These are phyloP conservation scores for Drosophila tani DNA, from an alignment of 1,140 invertebrate genomes.

Conservation along the genomic window DNA sequence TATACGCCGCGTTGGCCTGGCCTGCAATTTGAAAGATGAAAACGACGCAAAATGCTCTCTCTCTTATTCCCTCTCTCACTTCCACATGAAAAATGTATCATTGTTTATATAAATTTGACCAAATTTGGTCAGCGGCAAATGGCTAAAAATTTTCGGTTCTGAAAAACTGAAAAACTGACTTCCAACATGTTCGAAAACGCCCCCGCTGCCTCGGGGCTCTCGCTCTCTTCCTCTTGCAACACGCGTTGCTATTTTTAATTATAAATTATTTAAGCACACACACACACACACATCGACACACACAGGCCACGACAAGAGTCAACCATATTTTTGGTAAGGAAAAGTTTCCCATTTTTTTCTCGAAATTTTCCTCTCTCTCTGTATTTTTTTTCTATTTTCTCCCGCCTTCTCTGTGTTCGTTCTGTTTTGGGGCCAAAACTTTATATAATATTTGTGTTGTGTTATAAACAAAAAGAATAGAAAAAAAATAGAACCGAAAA, in stretches of 20 bases:
- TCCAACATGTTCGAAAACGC: slow-evolving; percentile 49
- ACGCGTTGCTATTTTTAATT: slow-evolving; percentile 81
- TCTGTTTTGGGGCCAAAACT: slow-evolving; percentile 13
- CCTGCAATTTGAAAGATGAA: slow-evolving; percentile 44
- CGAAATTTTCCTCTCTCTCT: slow-evolving; percentile 12
- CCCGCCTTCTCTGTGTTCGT: not conserved
- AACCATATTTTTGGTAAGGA: slow-evolving; percentile 29
- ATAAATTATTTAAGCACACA: slow-evolving; percentile 70
- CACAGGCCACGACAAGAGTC: slow-evolving; percentile 5
- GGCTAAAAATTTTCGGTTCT: slow-evolving; percentile 30
- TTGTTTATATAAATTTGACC: slow-evolving; percentile 77
- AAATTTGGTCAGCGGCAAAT: slow-evolving; percentile 70
- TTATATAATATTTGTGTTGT: slow-evolving; percentile 51
- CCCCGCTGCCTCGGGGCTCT: slow-evolving; percentile 12
- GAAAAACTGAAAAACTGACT: slow-evolving; percentile 63
- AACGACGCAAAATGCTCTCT: slow-evolving; percentile 12
- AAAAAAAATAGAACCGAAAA: slow-evolving; percentile 28
- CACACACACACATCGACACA: slow-evolving; percentile 12
- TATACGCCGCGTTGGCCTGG: slow-evolving; percentile 52
- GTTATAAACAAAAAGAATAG: slow-evolving; percentile 41
- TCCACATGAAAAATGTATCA: slow-evolving; percentile 34
- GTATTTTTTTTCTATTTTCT: not conserved
- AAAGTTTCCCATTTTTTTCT: slow-evolving; percentile 29
- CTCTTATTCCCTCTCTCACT: not conserved
- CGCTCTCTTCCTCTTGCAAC: slow-evolving; percentile 48